A percentile compares a stretch with the other conserved stretches of the same genome.
Evolutionary conservation across 2,797 vertebrate genomes (phyloP).

Genomic region (Novumbra hubbsi): DNA sequence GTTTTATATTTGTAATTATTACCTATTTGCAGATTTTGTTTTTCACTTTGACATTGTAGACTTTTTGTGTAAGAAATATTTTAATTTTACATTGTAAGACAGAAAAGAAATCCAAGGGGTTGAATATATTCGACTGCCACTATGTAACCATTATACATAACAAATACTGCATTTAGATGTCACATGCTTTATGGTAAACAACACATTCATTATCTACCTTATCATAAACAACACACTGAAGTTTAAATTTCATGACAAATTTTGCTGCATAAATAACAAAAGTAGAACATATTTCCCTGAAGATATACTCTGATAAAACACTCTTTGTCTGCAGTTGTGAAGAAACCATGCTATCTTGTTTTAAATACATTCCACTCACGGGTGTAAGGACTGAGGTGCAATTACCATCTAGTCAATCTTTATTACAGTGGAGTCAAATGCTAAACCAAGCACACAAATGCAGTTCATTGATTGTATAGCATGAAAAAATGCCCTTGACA

Average conservation of each 20-base stretch:
- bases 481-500: slow-evolving; percentile 16
- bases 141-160: neutral
- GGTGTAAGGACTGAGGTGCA: slow-evolving; percentile 51
- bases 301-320: neutral
- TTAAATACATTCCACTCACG: slow-evolving; percentile 22
- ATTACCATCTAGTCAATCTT: slow-evolving; percentile 63
- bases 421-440: slow-evolving; percentile 57
- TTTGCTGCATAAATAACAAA: neutral
- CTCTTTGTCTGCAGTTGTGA: neutral
- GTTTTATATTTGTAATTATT: no score
- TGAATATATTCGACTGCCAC: no score
- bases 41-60: no score
- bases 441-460: slow-evolving; percentile 62
- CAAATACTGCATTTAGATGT: neutral
- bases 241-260: neutral
- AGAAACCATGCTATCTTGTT: neutral
- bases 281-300: neutral
- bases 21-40: no score
- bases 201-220: neutral
- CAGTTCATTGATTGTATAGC: slow-evolving; percentile 58
- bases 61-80: no score
- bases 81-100: no score
- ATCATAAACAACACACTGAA: neutral
- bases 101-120: no score
- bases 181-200: neutral